phyloP scores from a whole-genome alignment of 2,888 invertebrate species.

The Myopa tessellatipennis region DNA sequence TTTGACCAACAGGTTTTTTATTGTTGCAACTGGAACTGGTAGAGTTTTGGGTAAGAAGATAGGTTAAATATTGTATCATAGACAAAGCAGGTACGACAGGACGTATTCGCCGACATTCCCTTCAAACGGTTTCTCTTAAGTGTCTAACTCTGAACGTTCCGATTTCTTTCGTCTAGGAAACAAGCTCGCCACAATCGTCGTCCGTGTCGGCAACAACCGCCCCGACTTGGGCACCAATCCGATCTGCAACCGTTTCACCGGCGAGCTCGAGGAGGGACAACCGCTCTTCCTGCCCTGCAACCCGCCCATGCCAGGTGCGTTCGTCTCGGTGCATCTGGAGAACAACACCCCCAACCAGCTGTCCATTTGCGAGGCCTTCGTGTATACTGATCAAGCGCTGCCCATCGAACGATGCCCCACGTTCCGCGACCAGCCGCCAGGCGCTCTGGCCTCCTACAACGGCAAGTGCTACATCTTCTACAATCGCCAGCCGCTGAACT shows the following conservation, averaged over 20 bases:
- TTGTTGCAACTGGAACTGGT: too few species aligned
- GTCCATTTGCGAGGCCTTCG: conserved; percentile 93
- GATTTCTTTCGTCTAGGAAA: conserved; percentile 70
- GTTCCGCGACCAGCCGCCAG: conserved; percentile 92
- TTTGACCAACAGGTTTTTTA: too few species aligned
- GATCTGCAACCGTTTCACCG: conserved; percentile 90
- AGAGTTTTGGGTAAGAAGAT: too few species aligned
- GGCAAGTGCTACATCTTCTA: conserved; percentile 96
- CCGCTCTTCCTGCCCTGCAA: conserved; percentile 93
- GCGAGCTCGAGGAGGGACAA: conserved; percentile 87
- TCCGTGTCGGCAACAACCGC: conserved; percentile 91
- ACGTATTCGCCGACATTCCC: background rate
- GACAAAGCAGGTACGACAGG: background rate
- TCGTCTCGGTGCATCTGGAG: conserved; percentile 91
- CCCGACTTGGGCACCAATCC: conserved; percentile 93
- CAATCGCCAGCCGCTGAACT: conserved; percentile 83
- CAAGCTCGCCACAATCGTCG: conserved; percentile 86
- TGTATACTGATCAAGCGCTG: conserved; percentile 90
- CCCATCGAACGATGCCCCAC: conserved; percentile 93
- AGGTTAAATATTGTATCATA: too few species aligned
- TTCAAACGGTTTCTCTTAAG: too few species aligned
- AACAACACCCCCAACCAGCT: conserved; percentile 79
- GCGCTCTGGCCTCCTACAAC: conserved; percentile 92
- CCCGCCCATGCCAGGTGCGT: conserved; percentile 95
- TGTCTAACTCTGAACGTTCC: too few species aligned